Evolutionary conservation across 1,140 invertebrate species (phyloP).

Genomic region (Gonatopus flavifemur): DNA sequence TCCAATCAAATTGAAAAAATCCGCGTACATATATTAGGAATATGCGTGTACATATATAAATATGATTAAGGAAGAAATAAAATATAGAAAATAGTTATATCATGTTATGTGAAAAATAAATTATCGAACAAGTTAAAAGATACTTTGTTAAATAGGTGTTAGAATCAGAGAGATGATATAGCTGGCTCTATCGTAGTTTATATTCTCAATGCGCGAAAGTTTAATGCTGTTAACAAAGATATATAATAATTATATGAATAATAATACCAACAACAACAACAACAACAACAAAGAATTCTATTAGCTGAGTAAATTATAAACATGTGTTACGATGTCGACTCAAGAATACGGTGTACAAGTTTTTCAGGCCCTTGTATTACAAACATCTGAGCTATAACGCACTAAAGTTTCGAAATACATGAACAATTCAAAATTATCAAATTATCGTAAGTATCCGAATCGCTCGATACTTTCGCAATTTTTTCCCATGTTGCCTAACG

Average conservation of each 20-base stretch:
- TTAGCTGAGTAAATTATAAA: no score
- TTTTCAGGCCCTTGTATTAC: conserved; percentile 11
- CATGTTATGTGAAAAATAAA: conserved; percentile 20
- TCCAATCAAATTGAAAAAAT: no score
- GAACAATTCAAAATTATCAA: no score
- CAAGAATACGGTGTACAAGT: conserved; percentile 9
- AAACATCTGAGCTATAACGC: no score
- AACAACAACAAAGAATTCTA: no score
- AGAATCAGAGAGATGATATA: conserved; percentile 45
- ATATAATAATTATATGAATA: no score
- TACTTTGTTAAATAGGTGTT: conserved; percentile 49
- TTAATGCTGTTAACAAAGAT: conserved; percentile 36
- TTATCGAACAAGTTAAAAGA: conserved; percentile 27
- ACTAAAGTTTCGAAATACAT: no score
- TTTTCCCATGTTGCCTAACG: no score
- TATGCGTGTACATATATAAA: conserved; percentile 7
- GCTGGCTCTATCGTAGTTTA: conserved; percentile 54
- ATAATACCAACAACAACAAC: no score
- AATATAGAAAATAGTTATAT: conserved; percentile 22
- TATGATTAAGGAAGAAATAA: conserved; percentile 6
- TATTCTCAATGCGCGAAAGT: conserved; percentile 41
- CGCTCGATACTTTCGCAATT: no score
- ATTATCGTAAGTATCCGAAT: no score
- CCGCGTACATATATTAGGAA: conserved; percentile 1
- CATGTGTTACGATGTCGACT: conserved; percentile 16